Conservation (phyloP, 2,113 vertebrate genomes). For the Emydura subglobosa region DNA sequence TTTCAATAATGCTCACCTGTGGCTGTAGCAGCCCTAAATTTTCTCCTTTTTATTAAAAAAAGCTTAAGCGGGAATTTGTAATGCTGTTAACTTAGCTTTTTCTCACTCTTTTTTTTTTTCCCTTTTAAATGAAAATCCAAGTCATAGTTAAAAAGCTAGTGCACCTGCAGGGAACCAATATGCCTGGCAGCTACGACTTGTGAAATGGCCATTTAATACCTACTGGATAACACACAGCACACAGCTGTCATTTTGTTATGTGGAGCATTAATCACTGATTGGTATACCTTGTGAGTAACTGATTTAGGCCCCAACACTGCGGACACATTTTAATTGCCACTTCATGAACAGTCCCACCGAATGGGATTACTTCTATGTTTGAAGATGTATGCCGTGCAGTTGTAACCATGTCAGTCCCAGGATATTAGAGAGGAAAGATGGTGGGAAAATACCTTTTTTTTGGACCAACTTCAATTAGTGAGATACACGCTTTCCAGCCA, state of each 20-base stretch:
- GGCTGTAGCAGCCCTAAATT: background rate
- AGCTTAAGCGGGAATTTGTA: background rate
- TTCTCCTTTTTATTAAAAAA: background rate
- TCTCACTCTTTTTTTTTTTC: no score
- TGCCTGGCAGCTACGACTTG: background rate
- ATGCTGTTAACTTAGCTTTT: background rate
- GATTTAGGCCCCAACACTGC: background rate
- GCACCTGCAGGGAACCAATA: background rate
- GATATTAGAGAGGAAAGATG: background rate
- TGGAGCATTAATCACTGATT: background rate
- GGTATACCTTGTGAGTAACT: background rate
- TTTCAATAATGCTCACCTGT: background rate
- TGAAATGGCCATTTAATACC: background rate
- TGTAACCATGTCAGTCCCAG: background rate
- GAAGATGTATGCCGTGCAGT: background rate
- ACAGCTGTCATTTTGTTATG: background rate
- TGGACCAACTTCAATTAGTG: background rate
- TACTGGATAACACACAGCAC: background rate
- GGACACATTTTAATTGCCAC: background rate
- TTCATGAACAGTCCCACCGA: background rate
- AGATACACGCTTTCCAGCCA: background rate
- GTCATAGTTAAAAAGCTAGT: background rate
- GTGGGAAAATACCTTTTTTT: background rate
- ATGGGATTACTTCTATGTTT: background rate
- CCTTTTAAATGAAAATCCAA: background rate